A percentile compares a stretch with the other conserved stretches of the same genome.
Conservation (phyloP, 2,888 invertebrate genomes). For the Ferrisia virgata region DNA sequence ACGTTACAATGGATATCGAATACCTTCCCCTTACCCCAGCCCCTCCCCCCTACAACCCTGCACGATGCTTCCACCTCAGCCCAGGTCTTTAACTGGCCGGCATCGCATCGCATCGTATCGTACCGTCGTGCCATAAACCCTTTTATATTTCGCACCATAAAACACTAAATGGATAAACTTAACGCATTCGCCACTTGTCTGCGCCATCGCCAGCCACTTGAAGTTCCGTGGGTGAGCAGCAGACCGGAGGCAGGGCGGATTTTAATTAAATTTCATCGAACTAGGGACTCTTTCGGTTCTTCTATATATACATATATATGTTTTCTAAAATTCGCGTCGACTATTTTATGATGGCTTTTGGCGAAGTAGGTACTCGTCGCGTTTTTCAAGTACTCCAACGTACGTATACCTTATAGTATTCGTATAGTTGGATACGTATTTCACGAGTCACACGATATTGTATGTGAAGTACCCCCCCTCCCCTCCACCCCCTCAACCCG, state of each 20-base stretch:
- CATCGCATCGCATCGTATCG: too few relatives aligned
- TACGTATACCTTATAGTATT: too few relatives aligned
- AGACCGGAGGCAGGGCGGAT: too few relatives aligned
- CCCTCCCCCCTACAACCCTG: neutral
- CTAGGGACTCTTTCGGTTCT: neutral
- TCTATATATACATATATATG: too few relatives aligned
- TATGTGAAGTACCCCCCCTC: too few relatives aligned
- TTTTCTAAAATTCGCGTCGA: neutral
- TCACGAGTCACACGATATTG: too few relatives aligned
- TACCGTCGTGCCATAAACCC: neutral
- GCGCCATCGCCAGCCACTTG: neutral
- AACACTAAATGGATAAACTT: conserved; percentile 5
- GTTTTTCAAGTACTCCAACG: neutral
- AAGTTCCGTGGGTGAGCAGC: too few relatives aligned
- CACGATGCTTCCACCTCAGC: too few relatives aligned
- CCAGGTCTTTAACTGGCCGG: neutral
- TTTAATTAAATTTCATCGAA: conserved; percentile 5
- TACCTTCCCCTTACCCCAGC: neutral
- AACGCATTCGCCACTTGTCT: neutral
- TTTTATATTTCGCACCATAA: neutral
- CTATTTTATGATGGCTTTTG: neutral
- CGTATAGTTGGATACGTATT: too few relatives aligned
- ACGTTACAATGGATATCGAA: neutral
- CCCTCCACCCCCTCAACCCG: too few relatives aligned
- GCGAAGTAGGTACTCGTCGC: neutral